phyloP scores from a whole-genome alignment of 2,113 vertebrate species.

The Forbesichthys papilliferus region DNA sequence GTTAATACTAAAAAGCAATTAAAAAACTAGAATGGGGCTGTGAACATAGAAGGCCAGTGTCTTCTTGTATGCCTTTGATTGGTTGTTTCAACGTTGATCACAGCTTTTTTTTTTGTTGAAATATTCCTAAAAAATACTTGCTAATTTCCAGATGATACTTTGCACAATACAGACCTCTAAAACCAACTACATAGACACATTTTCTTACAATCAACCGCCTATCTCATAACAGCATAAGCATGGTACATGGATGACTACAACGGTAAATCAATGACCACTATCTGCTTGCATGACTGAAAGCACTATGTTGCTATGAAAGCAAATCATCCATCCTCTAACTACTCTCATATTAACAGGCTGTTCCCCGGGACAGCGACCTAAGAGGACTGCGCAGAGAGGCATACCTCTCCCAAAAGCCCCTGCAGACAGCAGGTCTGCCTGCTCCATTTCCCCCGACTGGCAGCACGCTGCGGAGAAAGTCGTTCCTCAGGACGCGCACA shows the following conservation, averaged over 20 bases:
- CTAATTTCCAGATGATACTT: not conserved
- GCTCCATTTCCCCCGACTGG: slow-evolving; percentile 63
- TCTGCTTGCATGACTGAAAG: slow-evolving; percentile 17
- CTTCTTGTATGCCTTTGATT: not conserved
- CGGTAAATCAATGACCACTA: slow-evolving; percentile 7
- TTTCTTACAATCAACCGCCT: slow-evolving; percentile 29
- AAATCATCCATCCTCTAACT: slow-evolving; percentile 20
- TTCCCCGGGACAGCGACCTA: slow-evolving; percentile 40
- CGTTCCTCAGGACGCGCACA: slow-evolving; percentile 47
- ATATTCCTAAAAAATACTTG: too few species aligned
- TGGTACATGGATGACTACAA: too few species aligned
- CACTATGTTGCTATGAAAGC: not conserved
- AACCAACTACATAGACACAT: slow-evolving; percentile 32
- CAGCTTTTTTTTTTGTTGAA: not conserved
- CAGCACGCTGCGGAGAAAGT: slow-evolving; percentile 58
- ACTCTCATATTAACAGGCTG: slow-evolving; percentile 44
- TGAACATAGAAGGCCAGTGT: too few species aligned
- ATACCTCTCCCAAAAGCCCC: slow-evolving; percentile 38
- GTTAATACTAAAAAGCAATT: slow-evolving; percentile 3
- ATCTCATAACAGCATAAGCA: not conserved
- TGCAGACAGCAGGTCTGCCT: slow-evolving; percentile 28
- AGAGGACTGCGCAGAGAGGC: slow-evolving; percentile 55
- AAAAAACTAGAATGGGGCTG: too few species aligned
- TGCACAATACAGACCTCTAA: slow-evolving; percentile 11
- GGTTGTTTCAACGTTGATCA: too few species aligned